phyloP scores from a whole-genome alignment of 2,888 invertebrate genomes.

The Spatulosminthurus flaviceps region DNA sequence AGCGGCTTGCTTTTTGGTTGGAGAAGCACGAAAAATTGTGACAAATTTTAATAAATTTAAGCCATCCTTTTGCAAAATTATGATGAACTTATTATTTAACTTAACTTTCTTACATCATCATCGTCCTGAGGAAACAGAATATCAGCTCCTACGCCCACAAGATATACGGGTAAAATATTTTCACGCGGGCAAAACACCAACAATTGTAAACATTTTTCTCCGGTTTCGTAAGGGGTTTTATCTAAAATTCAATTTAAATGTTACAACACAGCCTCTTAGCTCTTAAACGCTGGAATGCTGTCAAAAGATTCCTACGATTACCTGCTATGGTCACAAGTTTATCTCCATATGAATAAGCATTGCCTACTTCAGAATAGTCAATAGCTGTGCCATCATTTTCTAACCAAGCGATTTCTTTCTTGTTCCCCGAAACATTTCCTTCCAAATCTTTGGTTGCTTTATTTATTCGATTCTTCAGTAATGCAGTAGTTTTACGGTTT shows the following conservation, averaged over 20 bases:
- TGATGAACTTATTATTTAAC: too few relatives aligned
- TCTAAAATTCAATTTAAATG: too few relatives aligned
- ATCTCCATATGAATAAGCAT: constrained; percentile 57
- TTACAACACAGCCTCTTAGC: too few relatives aligned
- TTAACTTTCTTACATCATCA: constrained; percentile 49
- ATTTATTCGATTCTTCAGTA: constrained; percentile 26
- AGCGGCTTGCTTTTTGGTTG: constrained; percentile 56
- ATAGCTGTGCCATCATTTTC: constrained; percentile 53
- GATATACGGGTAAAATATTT: constrained; percentile 52
- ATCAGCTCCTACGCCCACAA: constrained; percentile 55
- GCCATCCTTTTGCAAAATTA: too few relatives aligned
- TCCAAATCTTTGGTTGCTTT: not conserved
- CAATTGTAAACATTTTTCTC: constrained; percentile 52
- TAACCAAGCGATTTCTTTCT: constrained; percentile 51
- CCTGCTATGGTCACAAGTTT: constrained; percentile 56
- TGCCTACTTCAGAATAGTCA: constrained; percentile 50
- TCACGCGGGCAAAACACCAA: constrained; percentile 58
- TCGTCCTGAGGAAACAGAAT: constrained; percentile 51
- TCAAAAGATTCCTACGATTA: constrained; percentile 39
- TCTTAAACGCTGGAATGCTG: too few relatives aligned
- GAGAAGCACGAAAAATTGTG: too few relatives aligned
- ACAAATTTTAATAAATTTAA: too few relatives aligned
- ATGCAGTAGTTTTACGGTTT: constrained; percentile 52
- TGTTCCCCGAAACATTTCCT: constrained; percentile 25
- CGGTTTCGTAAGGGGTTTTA: constrained; percentile 1